Percentiles rank a stretch among this genome's conserved stretches.
Conservation (phyloP, 2,888 invertebrate genomes). For the Andrena hattorfiana region DNA sequence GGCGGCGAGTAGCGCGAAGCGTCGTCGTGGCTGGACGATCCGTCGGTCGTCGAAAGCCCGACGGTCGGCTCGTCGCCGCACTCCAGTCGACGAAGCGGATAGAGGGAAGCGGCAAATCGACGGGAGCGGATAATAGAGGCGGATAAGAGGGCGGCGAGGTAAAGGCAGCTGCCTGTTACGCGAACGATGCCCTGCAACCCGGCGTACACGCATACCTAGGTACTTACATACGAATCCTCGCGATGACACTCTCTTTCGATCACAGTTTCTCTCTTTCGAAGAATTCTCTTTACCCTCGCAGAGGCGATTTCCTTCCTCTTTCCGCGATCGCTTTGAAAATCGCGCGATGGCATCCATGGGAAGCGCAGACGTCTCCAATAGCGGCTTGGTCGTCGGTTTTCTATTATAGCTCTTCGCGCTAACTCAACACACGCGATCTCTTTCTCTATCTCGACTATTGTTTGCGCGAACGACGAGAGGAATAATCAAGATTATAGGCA, state of each 20-base stretch:
- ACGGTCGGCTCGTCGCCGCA: slow-evolving; percentile 31
- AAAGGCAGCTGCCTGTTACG: background rate
- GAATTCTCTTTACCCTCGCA: slow-evolving; percentile 7
- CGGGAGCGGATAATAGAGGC: slow-evolving; percentile 18
- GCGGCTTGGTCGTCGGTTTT: slow-evolving; percentile 4
- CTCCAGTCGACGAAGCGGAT: slow-evolving; percentile 37
- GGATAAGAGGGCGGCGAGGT: slow-evolving; percentile 5
- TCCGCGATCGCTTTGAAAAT: slow-evolving; percentile 28
- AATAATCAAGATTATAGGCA: background rate
- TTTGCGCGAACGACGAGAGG: slow-evolving; percentile 37
- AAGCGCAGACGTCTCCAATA: slow-evolving; percentile 13
- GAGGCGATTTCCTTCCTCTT: slow-evolving; percentile 42
- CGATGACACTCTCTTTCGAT: background rate
- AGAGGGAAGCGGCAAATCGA: slow-evolving; percentile 22
- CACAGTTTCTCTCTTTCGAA: slow-evolving; percentile 10
- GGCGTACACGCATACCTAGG: slow-evolving; percentile 54
- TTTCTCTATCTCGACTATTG: background rate
- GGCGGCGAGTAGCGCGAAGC: slow-evolving; percentile 88
- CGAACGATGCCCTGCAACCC: slow-evolving; percentile 15
- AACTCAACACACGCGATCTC: background rate
- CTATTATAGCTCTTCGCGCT: slow-evolving; percentile 23
- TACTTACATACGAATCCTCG: slow-evolving; percentile 13
- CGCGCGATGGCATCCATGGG: slow-evolving; percentile 27
- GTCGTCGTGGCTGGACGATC: slow-evolving; percentile 18
- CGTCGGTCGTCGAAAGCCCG: slow-evolving; percentile 37